A percentile compares a stretch with the other conserved stretches of the same genome.
These are phyloP conservation scores for Oreochromis grahami DNA, from an alignment of 2,797 vertebrate species.

Conservation along the genomic window DNA sequence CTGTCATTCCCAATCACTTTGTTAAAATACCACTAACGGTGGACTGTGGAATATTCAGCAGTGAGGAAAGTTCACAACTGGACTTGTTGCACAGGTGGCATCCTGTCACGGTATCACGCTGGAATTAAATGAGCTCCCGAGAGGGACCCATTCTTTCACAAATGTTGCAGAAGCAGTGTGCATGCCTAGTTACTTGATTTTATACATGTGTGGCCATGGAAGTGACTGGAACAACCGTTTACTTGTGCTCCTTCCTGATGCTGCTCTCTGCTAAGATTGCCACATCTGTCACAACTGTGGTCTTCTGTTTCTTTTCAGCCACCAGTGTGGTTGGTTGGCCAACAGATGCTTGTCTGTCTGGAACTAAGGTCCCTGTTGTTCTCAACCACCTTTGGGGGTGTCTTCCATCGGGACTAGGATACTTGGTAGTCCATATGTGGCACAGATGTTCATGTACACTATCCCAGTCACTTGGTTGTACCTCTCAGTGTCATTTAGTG, in stretches of 20 bases:
- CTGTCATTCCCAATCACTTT: background rate
- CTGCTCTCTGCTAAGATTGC: background rate
- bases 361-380: background rate
- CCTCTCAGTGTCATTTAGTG: background rate
- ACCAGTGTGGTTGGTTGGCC: background rate
- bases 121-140: background rate
- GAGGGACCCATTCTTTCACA: background rate
- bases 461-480: background rate
- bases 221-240: background rate
- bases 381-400: background rate
- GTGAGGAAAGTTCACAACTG: background rate
- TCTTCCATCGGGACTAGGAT: background rate
- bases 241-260: background rate
- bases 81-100: background rate
- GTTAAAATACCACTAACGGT: background rate
- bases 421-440: background rate
- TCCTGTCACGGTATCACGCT: rapidly evolving
- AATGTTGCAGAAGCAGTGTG: rapidly evolving
- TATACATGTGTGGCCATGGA: background rate
- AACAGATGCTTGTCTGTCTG: background rate
- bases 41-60: background rate
- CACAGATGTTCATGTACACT: background rate
- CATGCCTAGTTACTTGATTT: background rate
- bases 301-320: background rate
- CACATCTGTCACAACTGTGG: background rate